Evolutionary conservation across 2,888 invertebrate species (phyloP).

Genomic region (Campoletis raptor): DNA sequence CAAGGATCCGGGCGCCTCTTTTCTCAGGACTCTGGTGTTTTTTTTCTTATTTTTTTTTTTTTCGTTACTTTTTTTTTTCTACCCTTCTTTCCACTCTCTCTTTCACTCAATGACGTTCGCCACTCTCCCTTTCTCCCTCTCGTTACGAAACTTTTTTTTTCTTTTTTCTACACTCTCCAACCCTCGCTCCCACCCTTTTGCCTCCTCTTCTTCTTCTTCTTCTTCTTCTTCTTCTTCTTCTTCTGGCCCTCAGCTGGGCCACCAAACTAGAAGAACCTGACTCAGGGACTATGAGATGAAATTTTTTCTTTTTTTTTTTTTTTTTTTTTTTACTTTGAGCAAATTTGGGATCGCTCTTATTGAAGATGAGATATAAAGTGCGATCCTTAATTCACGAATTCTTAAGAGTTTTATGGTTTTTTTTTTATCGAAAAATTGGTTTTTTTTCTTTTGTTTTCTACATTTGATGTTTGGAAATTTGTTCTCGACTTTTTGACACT

Average conservation of each 20-base stretch:
- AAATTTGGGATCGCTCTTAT: slow-evolving; percentile 14
- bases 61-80: slow-evolving; percentile 40
- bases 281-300: slow-evolving; percentile 58
- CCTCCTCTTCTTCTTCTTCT: not conserved
- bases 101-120: slow-evolving; percentile 65
- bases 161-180: slow-evolving; percentile 22
- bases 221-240: not conserved
- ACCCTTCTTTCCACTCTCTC: slow-evolving; percentile 65
- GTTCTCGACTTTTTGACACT: too few species aligned
- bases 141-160: slow-evolving; percentile 66
- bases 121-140: slow-evolving; percentile 70
- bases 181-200: slow-evolving; percentile 8
- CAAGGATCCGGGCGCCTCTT: slow-evolving; percentile 64
- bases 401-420: not conserved
- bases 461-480: too few species aligned
- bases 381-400: not conserved
- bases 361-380: not conserved
- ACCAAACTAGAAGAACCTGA: slow-evolving; percentile 62
- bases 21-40: slow-evolving; percentile 66
- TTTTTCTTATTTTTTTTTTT: slow-evolving; percentile 27
- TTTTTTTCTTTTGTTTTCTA: not conserved
- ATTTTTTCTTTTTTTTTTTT: slow-evolving; percentile 36
- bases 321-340: not conserved
- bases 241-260: slow-evolving; percentile 18
- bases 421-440: not conserved